Percentiles rank a stretch among this genome's conserved stretches.
Conservation (phyloP, 2,888 invertebrate genomes). For the Dermolepida albohirtum region DNA sequence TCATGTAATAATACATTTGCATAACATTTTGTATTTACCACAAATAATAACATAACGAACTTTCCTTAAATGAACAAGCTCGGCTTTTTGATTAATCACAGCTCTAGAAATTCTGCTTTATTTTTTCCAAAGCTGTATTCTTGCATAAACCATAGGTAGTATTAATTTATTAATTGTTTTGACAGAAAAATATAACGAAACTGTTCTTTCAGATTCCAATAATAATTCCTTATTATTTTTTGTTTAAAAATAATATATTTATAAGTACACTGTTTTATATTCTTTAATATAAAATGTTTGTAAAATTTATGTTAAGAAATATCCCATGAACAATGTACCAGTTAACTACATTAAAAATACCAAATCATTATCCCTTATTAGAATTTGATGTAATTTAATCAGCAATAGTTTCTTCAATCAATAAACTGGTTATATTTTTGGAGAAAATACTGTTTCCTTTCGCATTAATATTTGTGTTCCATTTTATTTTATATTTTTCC, state of each 20-base stretch:
- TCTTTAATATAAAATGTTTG: not conserved
- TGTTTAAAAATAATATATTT: no score
- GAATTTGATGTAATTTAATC: constrained; percentile 30
- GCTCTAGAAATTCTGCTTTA: no score
- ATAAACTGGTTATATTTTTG: constrained; percentile 45
- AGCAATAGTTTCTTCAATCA: constrained; percentile 44
- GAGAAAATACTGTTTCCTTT: constrained; percentile 3
- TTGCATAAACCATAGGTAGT: no score
- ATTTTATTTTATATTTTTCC: constrained; percentile 7
- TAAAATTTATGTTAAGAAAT: constrained; percentile 1
- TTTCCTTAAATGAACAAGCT: no score
- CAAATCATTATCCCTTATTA: not conserved
- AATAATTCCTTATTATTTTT: no score
- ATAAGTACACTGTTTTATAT: no score
- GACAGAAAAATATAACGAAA: not conserved
- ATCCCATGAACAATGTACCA: not conserved
- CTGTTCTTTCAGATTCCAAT: not conserved
- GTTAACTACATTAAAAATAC: not conserved
- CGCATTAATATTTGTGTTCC: no score
- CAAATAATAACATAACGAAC: no score
- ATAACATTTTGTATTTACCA: no score
- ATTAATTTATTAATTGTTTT: not conserved
- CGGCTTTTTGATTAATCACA: no score
- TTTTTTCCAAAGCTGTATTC: no score
- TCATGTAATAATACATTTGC: no score